phyloP scores from a whole-genome alignment of 2,797 vertebrate genomes.

The Acipenser ruthenus region DNA sequence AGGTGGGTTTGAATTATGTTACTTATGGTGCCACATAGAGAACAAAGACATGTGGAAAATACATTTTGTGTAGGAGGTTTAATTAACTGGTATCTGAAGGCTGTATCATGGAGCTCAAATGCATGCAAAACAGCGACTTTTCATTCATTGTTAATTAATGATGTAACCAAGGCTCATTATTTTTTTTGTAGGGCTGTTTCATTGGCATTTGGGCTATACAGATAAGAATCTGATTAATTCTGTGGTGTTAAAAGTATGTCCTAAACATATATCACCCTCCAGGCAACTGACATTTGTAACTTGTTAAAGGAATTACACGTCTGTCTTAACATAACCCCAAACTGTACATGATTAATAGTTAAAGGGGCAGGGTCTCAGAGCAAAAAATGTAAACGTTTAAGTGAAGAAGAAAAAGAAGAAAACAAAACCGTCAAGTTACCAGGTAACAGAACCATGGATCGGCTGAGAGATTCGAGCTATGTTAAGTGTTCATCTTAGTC shows the following conservation, averaged over 20 bases:
- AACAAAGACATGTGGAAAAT: too few species aligned
- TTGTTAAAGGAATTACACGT: neutral
- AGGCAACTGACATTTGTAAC: neutral
- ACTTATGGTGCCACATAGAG: too few species aligned
- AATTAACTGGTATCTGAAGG: too few species aligned
- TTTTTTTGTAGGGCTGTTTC: conserved; percentile 1
- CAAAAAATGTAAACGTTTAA: neutral
- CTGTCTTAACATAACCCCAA: conserved; percentile 10
- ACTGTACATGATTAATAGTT: conserved; percentile 13
- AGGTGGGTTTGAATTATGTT: too few species aligned
- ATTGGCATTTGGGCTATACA: conserved; percentile 4
- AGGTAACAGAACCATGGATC: neutral
- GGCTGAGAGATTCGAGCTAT: neutral
- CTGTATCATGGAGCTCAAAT: too few species aligned
- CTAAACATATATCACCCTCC: conserved; percentile 4
- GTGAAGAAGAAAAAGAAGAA: neutral
- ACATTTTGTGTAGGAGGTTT: too few species aligned
- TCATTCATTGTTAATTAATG: neutral
- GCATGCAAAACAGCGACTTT: conserved; percentile 2
- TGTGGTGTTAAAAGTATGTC: conserved; percentile 8
- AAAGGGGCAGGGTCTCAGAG: neutral
- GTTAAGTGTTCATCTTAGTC: conserved; percentile 1
- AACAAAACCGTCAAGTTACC: neutral
- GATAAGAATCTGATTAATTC: conserved; percentile 11
- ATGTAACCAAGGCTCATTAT: neutral